phyloP scores from a whole-genome alignment of 2,797 vertebrate genomes.

The Eremophila alpestris region DNA sequence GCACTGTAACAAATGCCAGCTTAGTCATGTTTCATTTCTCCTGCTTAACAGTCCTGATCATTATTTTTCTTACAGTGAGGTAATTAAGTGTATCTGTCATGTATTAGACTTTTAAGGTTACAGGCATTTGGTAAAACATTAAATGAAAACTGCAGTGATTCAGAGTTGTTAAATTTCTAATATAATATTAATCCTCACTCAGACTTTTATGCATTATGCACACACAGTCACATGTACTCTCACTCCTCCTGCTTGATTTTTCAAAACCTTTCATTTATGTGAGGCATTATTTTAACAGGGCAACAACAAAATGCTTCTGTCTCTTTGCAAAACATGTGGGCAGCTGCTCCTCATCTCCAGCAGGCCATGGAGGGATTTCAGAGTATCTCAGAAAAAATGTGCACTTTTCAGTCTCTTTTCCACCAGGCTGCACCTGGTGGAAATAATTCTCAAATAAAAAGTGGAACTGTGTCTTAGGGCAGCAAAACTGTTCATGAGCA shows the following conservation, averaged over 20 bases:
- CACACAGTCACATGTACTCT: background rate
- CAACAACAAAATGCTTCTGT: background rate
- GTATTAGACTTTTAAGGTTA: slow-evolving; percentile 55
- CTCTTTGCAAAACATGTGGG: background rate
- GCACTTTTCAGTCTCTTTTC: background rate
- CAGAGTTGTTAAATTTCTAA: slow-evolving; percentile 41
- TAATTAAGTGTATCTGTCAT: slow-evolving; percentile 61
- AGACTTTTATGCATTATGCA: background rate
- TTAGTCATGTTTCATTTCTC: slow-evolving; percentile 58
- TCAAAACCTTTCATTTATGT: background rate
- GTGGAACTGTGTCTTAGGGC: background rate
- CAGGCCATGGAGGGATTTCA: background rate
- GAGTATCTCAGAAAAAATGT: background rate
- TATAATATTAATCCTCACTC: background rate
- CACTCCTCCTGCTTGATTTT: background rate
- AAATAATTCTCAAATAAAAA: background rate
- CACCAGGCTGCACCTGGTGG: background rate
- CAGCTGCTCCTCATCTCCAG: background rate
- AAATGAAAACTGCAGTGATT: slow-evolving; percentile 51
- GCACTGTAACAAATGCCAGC: slow-evolving; percentile 25
- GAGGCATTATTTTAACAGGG: background rate
- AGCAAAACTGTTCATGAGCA: background rate
- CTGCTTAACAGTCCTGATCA: background rate
- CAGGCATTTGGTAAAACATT: slow-evolving; percentile 57
- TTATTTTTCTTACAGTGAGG: slow-evolving; percentile 42